Base-by-base conservation (phyloP, 2,888 invertebrate genomes). In the Falcaria lacertinaria region DNA sequence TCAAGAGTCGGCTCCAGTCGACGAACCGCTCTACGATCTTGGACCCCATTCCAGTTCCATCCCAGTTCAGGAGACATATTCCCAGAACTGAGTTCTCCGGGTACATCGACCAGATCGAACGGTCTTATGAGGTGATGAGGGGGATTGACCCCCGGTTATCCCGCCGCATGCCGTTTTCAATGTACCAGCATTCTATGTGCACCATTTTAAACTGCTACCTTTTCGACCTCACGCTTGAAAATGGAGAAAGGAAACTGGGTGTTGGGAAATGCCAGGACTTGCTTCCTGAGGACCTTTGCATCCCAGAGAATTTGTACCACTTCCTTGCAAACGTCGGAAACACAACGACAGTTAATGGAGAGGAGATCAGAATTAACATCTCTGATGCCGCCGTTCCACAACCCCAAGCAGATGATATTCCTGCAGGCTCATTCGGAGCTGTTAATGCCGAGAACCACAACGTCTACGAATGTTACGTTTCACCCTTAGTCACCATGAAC, bases 1-100 rank as follows among this genome's bases (percentile, higher is more conserved):
- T 1, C 44, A 59, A 0, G 59, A 60, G 11, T 58, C 59, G 0
- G 46, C 52, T 0, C 62, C 60, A 0, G 25, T 53, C 0, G 62
- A 66, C n/a, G 60, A 62, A 16, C 62, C 62, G 0, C 7, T 66
- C 0, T 63, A 63, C 6, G 64, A 66, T 22, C n/a, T 64, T 0
- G 62, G 62, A 0, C 62, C 62, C 0, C 63, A 62, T 17, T 42
- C 50, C 0, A 58, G 56, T 6, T 52, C 56, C 0, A 59, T 62
- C 0, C 58, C 60, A 0, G 51, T 59, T 0, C 60, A 61, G 15
- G 62, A 60, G 4, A 41, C 0, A 0, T 59, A 61, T 13, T 48
- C 50, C 0, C 57, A 60, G 8, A 60, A 60, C 8, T 52, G 60
- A 64, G 0, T 51, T 61, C 2, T 42, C 50, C 0, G 64, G 59